Evolutionary conservation across 2,797 vertebrate genomes (phyloP).

Genomic region (Borostomias antarcticus): DNA sequence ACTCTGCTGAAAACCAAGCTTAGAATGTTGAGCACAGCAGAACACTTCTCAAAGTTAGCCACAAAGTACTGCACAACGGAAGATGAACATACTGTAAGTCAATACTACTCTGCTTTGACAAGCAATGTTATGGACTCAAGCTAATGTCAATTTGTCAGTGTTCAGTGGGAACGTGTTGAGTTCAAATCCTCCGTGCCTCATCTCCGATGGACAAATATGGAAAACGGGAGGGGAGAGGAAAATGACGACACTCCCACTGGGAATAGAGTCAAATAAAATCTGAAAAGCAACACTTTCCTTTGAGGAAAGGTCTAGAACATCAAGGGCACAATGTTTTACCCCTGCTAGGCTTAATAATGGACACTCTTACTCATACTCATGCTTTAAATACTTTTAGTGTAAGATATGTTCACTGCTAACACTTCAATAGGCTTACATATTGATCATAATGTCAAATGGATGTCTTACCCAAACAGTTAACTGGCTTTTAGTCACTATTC

Average conservation of each 20-base stretch:
- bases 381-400: too few species aligned
- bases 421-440: background rate
- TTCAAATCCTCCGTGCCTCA: slow-evolving; percentile 11
- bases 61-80: too few species aligned
- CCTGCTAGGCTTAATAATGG: background rate
- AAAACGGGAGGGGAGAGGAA: slow-evolving; percentile 18
- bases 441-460: too few species aligned
- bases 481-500: background rate
- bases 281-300: background rate
- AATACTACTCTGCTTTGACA: slow-evolving; percentile 9
- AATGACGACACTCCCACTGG: background rate
- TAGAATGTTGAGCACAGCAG: background rate
- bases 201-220: slow-evolving; percentile 40
- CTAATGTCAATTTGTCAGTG: slow-evolving; percentile 27
- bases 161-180: slow-evolving; percentile 46
- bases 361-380: too few species aligned
- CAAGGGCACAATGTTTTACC: background rate
- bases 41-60: background rate
- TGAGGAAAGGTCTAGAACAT: background rate
- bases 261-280: background rate
- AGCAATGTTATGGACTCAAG: slow-evolving; percentile 8
- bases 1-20: slow-evolving; percentile 3
- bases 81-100: too few species aligned
- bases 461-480: background rate
- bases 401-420: too few species aligned